Evolutionary conservation across 2,888 invertebrate genomes (phyloP).

Genomic region (Ctenicera cuprea): DNA sequence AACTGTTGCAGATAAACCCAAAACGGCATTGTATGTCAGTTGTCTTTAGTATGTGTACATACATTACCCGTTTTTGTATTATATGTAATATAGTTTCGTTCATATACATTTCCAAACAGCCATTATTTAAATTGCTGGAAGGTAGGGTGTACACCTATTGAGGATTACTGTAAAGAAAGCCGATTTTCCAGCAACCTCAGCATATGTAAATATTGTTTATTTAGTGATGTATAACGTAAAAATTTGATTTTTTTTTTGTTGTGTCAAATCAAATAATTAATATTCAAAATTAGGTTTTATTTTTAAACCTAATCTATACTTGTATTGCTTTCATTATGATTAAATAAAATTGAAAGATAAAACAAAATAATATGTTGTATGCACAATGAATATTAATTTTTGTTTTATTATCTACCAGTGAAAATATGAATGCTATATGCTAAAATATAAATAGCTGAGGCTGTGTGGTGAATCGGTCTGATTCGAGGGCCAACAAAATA

Average conservation of each 20-base stretch:
- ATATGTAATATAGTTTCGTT: slow-evolving; percentile 72
- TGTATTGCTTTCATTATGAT: no score
- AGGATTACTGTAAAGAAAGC: slow-evolving; percentile 62
- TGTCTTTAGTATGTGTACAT: slow-evolving; percentile 67
- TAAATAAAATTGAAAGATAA: no score
- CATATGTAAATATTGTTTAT: slow-evolving; percentile 45
- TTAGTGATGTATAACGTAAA: slow-evolving; percentile 1
- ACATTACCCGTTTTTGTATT: slow-evolving; percentile 68
- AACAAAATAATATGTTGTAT: no score
- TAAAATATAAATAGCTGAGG: not conserved
- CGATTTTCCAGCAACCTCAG: slow-evolving; percentile 21
- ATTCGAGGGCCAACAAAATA: slow-evolving; percentile 47
- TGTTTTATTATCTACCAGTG: slow-evolving; percentile 11
- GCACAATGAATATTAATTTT: not conserved
- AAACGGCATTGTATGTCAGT: slow-evolving; percentile 57
- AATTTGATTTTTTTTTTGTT: not conserved
- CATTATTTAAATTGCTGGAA: slow-evolving; percentile 60
- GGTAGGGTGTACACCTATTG: slow-evolving; percentile 66
- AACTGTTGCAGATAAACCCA: slow-evolving; percentile 38
- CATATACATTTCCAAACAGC: slow-evolving; percentile 69
- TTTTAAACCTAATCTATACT: no score
- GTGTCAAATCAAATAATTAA: not conserved
- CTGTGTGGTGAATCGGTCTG: slow-evolving; percentile 25
- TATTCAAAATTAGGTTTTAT: not conserved
- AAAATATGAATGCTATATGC: not conserved